Evolutionary conservation across 2,888 invertebrate genomes (phyloP).

Genomic region (Tromatobia lineatoria): DNA sequence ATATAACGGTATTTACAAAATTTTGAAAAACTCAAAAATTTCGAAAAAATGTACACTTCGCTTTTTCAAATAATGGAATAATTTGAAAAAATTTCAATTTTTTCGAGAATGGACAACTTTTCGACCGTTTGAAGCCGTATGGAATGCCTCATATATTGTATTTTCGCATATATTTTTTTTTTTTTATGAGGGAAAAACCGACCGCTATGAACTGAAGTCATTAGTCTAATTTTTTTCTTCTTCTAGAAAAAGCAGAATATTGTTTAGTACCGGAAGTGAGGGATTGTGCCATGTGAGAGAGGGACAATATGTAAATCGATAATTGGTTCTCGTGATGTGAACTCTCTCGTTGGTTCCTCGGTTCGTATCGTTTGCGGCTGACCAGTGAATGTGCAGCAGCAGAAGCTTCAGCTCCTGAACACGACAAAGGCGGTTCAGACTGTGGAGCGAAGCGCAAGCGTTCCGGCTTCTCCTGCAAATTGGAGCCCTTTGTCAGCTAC

Average conservation of each 20-base stretch:
- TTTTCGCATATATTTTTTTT: no score
- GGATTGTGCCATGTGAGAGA: constrained; percentile 49
- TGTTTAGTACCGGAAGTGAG: constrained; percentile 42
- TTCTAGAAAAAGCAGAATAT: neutral
- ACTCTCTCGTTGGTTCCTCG: constrained; percentile 27
- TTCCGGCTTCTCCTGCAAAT: constrained; percentile 50
- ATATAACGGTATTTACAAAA: no score
- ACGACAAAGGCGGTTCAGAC: constrained; percentile 45
- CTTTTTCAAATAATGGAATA: no score
- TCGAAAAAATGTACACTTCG: no score
- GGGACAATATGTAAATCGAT: constrained; percentile 47
- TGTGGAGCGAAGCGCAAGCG: constrained; percentile 27
- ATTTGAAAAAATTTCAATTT: no score
- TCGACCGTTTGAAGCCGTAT: no score
- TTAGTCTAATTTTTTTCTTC: neutral
- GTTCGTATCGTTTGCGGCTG: constrained; percentile 24
- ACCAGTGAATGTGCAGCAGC: constrained; percentile 16
- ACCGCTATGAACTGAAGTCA: neutral
- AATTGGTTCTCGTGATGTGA: constrained; percentile 52
- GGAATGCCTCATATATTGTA: no score
- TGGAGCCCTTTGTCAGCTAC: constrained; percentile 50
- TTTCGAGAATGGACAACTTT: no score
- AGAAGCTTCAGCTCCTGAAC: constrained; percentile 22
- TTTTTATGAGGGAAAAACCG: no score
- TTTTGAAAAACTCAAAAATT: no score